Evolutionary conservation across 2,797 vertebrate genomes (phyloP), one percentile per base, ranked within the genome.

Genomic region (Cygnus olor): DNA sequence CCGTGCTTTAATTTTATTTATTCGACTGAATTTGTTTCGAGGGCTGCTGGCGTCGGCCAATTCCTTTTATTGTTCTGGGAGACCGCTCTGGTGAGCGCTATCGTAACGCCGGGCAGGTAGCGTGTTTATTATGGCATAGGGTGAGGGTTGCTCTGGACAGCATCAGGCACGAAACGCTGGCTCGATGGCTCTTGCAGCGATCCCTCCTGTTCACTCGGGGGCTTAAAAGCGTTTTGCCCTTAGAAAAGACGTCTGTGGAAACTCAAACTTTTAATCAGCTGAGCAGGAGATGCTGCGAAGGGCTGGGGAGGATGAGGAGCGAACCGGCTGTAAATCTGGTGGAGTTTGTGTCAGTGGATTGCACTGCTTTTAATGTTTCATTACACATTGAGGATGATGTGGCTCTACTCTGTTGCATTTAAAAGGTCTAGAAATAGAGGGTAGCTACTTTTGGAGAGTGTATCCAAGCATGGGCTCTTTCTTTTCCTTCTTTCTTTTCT

Each of bases 191-290:
- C 74, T 97, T 93, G 63, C 66, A 87, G 90, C 34, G 95, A 94
- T 88, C 87, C 58, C 51, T 63, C 24, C 93, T 49, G 96, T 97
- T 94, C 96, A 47, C 93, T 83, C 24, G 22, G 71, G 71, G 61
- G 73, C 88, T 77, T 47, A 12, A 49, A 93, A 89, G 93, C 81
- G 1, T 95, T 95, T 95, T 94, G 86, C 85, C 92, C 80, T 82
- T 82, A 57, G 82, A 60, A 73, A 88, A 95, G 93, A 90, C 91
- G 74, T 51, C 53, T 22, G 80, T 93, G 77, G 91, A 85, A 36
- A 32, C 94, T 91, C 85, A 97, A 98, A 98, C 97, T 97, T 98
- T 98, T 97, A 87, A 93, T 96, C 85, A 57, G 93, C 88, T 49
- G 76, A 81, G 80, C 38, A 32, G 64, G 82, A 92, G 90, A 94